Evolutionary conservation across 2,113 vertebrate genomes (phyloP), one percentile per base, ranked within the genome.

Genomic region (Lophotis ruficrista): DNA sequence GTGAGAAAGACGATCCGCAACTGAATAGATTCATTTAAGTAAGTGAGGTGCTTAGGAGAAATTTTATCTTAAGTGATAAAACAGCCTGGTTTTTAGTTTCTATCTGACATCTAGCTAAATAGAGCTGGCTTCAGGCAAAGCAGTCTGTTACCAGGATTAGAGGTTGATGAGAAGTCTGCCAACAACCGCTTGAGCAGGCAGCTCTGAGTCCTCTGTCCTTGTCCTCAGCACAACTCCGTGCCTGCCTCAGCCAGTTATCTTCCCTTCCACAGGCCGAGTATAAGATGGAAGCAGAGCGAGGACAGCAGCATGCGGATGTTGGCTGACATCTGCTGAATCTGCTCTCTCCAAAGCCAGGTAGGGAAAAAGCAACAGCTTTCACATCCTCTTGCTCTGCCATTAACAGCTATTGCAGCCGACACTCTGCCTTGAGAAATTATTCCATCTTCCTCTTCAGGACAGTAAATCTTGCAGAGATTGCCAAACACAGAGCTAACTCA

Each of bases 301-400:
- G 24, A 41, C 31, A 75, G 51, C 41, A 57, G 53, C 0, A 0
- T 45, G 68, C 0, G 1, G 41, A 25, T 1, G 0, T 6, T 87
- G n/a, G 41, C 4, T 87, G 45, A 28, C 54, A n/a, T 50, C 45
- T 43, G 7, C 54, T 92, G 72, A 83, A 77, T 35, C 54, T 54
- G 12, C 47, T 80, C 14, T 81, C 54, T 78, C 31, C 47, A 87
- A 78, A 91, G 47, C 41, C 69, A 54, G 28, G 60, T 18, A 58
- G 33, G 69, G 50, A 86, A 79, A 79, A 83, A 73, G 12, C 2
- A 2, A 27, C 14, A 81, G 50, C 45, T 87, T 77, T 94, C 30
- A n/a, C n/a, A 89, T n/a, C 25, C 13, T 9, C 22, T 90, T 83
- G 50, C 81, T 95, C 68, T 81, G 37, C 47, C 31, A 23, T 38